Base-by-base conservation (phyloP, 2,113 vertebrate genomes). In the Phalacrocorax brasilianus region DNA sequence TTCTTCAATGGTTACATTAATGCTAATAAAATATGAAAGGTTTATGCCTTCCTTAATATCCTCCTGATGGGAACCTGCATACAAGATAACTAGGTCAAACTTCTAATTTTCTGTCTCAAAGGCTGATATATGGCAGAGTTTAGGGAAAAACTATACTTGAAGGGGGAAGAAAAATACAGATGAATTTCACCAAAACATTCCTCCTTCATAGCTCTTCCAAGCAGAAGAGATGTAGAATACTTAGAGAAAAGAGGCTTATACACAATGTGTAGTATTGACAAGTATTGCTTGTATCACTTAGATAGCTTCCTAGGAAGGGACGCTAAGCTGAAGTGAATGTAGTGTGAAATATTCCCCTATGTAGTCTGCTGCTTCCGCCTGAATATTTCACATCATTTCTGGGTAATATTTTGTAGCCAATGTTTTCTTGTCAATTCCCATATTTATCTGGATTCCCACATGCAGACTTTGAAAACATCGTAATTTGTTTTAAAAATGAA, bases 61-160 rank as follows among this genome's bases (percentile, higher is more conserved):
- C 75, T 97, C 91, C 86, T 93, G 92, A 97, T 70, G 33, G 88
- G 56, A 97, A 96, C 47, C 87, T 93, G 73, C 70, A 66, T 65
- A 75, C 79, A 97, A 93, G 45, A 50, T 72, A 98, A 98, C 73
- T 94, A 97, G 95, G 96, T 96, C 88, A 97, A 93, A 96, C 91
- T 97, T 97, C 96, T 96, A 88, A 97, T 96, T 97, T 97, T 97
- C 85, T 95, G 24, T 92, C 90, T 97, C 93, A 96, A 97, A 94
- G 94, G 74, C 84, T 96, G 93, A 96, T 84, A 75, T 55, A 93
- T 30, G 90, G 71, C 79, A 97, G 94, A 95, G 67, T 91, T 76
- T 3, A 92, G 52, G 53, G 84, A 28, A 92, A 86, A 94, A 38
- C 65, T 91, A 22, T 42, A 91, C 67, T 80, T 89, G 56, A 71